Conservation (phyloP, 35 echinoderm and acorn worm species). For the Acanthaster planci region DNA sequence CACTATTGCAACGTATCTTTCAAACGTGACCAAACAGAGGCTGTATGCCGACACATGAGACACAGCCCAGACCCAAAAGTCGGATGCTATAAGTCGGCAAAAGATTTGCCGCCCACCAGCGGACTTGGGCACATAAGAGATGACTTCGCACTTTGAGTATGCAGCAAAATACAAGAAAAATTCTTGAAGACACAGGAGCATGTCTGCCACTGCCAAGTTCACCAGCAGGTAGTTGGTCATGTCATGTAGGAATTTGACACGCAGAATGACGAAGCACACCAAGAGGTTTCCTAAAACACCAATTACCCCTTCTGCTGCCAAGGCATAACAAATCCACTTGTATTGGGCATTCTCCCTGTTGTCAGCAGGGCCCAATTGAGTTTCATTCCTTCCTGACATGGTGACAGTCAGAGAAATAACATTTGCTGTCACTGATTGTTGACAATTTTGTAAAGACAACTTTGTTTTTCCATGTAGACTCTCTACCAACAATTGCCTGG, state of each 20-base stretch:
- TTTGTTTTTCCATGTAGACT: no score
- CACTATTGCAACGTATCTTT: not conserved
- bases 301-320: not conserved
- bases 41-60: not conserved
- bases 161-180: not conserved
- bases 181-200: not conserved
- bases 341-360: not conserved
- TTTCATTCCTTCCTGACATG: not conserved
- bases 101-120: not conserved
- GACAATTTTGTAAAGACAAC: no score
- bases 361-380: not conserved
- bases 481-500: no score
- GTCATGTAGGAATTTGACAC: slow-evolving; percentile 13
- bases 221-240: slow-evolving; percentile 8
- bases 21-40: not conserved
- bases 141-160: not conserved
- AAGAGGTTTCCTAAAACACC: slow-evolving; percentile 9
- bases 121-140: not conserved
- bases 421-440: no score
- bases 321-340: not conserved
- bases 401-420: not conserved
- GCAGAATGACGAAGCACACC: not conserved
- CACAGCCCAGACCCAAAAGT: not conserved
- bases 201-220: slow-evolving; percentile 9
- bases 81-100: not conserved